Conservation (phyloP, 64 coral and sea anemone genomes). For the Montipora cactus region DNA sequence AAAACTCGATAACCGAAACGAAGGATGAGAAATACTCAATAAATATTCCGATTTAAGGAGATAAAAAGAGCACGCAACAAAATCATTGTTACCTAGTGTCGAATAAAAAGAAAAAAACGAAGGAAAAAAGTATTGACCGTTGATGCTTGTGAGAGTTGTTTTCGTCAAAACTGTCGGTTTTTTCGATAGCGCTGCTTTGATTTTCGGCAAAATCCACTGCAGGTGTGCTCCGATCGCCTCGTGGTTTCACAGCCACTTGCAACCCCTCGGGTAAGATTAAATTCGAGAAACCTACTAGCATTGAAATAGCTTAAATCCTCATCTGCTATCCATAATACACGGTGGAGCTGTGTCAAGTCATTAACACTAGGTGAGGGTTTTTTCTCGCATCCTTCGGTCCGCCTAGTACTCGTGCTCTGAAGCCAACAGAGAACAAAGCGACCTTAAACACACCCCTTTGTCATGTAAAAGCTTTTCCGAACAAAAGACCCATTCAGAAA, state of each 20-base stretch:
- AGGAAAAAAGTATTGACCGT: neutral
- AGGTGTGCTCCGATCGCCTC: neutral
- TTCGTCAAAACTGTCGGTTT: neutral
- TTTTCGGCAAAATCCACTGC: too few species aligned
- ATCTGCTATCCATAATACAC: neutral
- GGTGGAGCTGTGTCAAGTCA: neutral
- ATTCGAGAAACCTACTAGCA: neutral
- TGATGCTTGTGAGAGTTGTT: neutral
- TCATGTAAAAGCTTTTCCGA: slow-evolving; percentile 10
- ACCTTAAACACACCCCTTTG: slow-evolving; percentile 27
- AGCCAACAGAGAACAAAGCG: slow-evolving; percentile 32
- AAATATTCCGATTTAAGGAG: slow-evolving; percentile 9
- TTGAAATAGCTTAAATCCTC: neutral
- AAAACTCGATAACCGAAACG: neutral
- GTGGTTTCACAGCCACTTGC: neutral
- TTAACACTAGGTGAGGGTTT: slow-evolving; percentile 27
- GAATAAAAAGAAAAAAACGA: neutral
- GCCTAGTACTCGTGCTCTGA: neutral
- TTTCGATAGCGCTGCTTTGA: too few species aligned
- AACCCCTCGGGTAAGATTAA: neutral
- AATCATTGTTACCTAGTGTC: neutral
- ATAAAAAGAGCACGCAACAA: slow-evolving; percentile 39
- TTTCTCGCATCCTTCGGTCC: slow-evolving; percentile 28
- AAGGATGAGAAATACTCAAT: slow-evolving; percentile 12
- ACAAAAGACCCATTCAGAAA: slow-evolving; percentile 30